These are phyloP conservation scores for Polymixis lichenea DNA, from an alignment of 2,888 invertebrate species.

Conservation along the genomic window DNA sequence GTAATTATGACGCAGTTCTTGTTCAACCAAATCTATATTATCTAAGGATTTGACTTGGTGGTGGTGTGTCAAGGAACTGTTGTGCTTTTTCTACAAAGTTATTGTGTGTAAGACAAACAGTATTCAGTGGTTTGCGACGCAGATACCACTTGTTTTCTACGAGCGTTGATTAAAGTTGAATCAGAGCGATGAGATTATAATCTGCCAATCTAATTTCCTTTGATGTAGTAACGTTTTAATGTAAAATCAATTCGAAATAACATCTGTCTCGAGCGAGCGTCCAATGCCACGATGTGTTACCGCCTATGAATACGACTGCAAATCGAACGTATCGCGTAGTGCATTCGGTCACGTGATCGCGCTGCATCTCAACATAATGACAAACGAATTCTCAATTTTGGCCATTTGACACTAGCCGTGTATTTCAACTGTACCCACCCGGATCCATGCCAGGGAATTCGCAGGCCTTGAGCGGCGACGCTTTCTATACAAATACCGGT, in stretches of 20 bases:
- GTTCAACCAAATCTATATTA: neutral
- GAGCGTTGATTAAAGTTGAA: conserved; percentile 14
- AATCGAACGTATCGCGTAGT: conserved; percentile 50
- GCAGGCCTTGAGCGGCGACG: conserved; percentile 81
- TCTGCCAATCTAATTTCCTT: conserved; percentile 40
- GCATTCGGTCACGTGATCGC: conserved; percentile 66
- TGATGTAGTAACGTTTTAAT: conserved; percentile 47
- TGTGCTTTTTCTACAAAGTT: conserved; percentile 1
- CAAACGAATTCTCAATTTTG: conserved; percentile 82
- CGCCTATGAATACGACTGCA: conserved; percentile 31
- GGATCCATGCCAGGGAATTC: conserved; percentile 87
- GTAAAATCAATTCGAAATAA: conserved; percentile 53
- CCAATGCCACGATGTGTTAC: conserved; percentile 46
- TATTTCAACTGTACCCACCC: conserved; percentile 78
- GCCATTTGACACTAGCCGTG: conserved; percentile 79
- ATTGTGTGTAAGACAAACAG: neutral
- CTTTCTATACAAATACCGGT: conserved; percentile 81
- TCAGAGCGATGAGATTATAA: conserved; percentile 27
- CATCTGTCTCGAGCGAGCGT: conserved; percentile 35
- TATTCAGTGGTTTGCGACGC: neutral
- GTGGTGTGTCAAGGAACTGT: neutral
- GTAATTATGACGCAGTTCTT: neutral
- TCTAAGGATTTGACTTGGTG: neutral
- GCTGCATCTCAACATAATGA: conserved; percentile 71
- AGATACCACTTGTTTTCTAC: conserved; percentile 13